Evolutionary conservation across 2,113 vertebrate species (phyloP).

Genomic region (Poeciliopsis occidentalis): DNA sequence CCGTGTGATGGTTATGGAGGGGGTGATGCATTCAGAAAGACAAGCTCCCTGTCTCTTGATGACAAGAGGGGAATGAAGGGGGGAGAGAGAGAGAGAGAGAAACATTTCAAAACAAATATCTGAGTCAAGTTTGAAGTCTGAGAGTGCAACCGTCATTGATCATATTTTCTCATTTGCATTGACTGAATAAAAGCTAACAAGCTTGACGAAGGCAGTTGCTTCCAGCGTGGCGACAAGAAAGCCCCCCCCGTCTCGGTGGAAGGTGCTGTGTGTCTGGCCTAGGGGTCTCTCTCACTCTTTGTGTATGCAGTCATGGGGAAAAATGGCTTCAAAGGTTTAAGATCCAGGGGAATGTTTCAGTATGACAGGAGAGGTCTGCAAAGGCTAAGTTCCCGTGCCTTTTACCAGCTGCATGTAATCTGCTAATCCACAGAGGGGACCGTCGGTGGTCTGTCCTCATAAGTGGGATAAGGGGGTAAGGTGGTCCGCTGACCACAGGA

Average conservation of each 20-base stretch:
- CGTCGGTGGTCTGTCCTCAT: slow-evolving; percentile 68
- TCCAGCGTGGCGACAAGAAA: slow-evolving; percentile 46
- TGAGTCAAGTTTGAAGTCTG: neutral
- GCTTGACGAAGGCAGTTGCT: slow-evolving; percentile 40
- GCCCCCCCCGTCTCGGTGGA: slow-evolving; percentile 52
- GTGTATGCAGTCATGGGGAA: slow-evolving; percentile 75
- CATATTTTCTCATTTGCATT: slow-evolving; percentile 13
- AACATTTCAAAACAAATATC: slow-evolving; percentile 21
- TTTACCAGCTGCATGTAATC: slow-evolving; percentile 79
- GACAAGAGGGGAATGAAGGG: slow-evolving; percentile 65
- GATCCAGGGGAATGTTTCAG: slow-evolving; percentile 61
- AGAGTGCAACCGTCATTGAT: neutral
- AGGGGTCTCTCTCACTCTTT: slow-evolving; percentile 61
- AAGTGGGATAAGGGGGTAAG: slow-evolving; percentile 63
- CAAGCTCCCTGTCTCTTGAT: slow-evolving; percentile 64
- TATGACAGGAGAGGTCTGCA: slow-evolving; percentile 42
- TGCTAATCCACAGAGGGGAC: slow-evolving; percentile 71
- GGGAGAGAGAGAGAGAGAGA: slow-evolving; percentile 28
- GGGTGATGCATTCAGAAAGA: slow-evolving; percentile 45
- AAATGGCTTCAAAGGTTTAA: slow-evolving; percentile 71
- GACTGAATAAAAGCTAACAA: slow-evolving; percentile 38
- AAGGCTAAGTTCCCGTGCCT: slow-evolving; percentile 51
- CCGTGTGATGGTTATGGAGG: slow-evolving; percentile 27
- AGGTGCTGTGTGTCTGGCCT: slow-evolving; percentile 61
- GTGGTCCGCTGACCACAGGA: slow-evolving; percentile 58